Conservation (phyloP, 1,140 invertebrate species). For the Camponotus floridanus region DNA sequence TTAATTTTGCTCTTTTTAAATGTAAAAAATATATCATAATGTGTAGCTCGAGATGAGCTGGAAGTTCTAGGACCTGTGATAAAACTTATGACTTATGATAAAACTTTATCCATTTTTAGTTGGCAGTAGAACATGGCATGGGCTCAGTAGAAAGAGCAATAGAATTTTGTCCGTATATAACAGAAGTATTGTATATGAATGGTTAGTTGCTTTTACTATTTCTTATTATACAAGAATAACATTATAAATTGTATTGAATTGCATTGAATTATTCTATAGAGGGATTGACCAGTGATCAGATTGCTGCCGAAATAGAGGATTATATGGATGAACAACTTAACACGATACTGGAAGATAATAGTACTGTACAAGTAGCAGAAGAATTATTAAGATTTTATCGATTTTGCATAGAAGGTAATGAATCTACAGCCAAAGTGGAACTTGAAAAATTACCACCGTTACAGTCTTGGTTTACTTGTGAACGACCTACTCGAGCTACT, state of each 20-base stretch:
- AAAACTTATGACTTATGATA: not conserved
- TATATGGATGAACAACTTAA: conserved; percentile 79
- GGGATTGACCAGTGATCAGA: conserved; percentile 67
- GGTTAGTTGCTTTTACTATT: conserved; percentile 68
- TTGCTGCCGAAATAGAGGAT: conserved; percentile 78
- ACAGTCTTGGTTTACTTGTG: conserved; percentile 77
- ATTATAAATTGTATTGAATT: not conserved
- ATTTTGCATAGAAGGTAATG: conserved; percentile 71
- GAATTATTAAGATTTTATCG: conserved; percentile 78
- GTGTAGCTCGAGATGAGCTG: not conserved
- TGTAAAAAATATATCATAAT: not conserved
- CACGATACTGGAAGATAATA: conserved; percentile 79
- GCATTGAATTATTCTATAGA: conserved; percentile 68
- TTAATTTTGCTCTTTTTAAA: not conserved
- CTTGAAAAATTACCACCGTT: conserved; percentile 77
- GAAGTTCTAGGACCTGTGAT: too few relatives aligned
- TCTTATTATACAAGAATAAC: not conserved
- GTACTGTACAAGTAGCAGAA: conserved; percentile 78
- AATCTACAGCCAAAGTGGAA: conserved; percentile 68
- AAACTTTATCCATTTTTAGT: conserved; percentile 69
- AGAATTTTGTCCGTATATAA: conserved; percentile 76
- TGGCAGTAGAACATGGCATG: conserved; percentile 81
- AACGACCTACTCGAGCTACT: conserved; percentile 29
- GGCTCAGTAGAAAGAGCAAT: conserved; percentile 73
- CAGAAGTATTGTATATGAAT: conserved; percentile 79